Evolutionary conservation across 2,888 invertebrate species (phyloP), one percentile per base, ranked within the genome.

Genomic region (Caenorhabditis sp.): DNA sequence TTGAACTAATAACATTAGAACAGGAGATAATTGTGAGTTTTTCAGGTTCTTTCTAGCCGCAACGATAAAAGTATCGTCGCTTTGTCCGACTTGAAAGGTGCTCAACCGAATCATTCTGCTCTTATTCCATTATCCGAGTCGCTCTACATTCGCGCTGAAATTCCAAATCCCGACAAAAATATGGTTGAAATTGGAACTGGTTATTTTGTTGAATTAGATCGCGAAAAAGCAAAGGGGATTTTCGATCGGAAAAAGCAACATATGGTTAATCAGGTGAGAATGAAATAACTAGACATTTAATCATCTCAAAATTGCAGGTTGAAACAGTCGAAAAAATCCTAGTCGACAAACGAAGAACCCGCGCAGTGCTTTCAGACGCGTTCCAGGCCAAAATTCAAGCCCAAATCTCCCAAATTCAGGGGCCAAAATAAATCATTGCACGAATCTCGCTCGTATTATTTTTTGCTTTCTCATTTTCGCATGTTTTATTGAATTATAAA

Each of bases 161-260:
- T 97, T 69, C 91, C 92, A 73, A 93, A 96, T 87, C 92, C 93
- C 38, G 92, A 94, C 63, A 93, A 93, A 88, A 95, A 96, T 63
- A 91, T 97, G 36, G 93, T 97, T 80, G 97, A 97, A 89, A 93
- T 97, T 87, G 97, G 97, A 61, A 97, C 97, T 62, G 95, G 97
- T 76, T 97, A 97, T 89, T 97, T 93, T 90, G 93, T 93, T 23
- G 93, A 96, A 89, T 95, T 95, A 91, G 92, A 92, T 85, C 91
- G 93, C 72, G 91, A 91, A 25, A 92, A 92, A 70, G 95, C 94
- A 0, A 93, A 93, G 88, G 94, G 95, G 85, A 97, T 95, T 87
- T 97, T 97, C 88, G 93, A 93, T 88, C 91, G 95, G 63, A 94
- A 95, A 90, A 93, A 94, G 0, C 92, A 93, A 76, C 96, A 93